Percentiles rank a stretch among this genome's conserved stretches.
Conservation (phyloP, 1,140 invertebrate species). For the Cryptotermes secundus region DNA sequence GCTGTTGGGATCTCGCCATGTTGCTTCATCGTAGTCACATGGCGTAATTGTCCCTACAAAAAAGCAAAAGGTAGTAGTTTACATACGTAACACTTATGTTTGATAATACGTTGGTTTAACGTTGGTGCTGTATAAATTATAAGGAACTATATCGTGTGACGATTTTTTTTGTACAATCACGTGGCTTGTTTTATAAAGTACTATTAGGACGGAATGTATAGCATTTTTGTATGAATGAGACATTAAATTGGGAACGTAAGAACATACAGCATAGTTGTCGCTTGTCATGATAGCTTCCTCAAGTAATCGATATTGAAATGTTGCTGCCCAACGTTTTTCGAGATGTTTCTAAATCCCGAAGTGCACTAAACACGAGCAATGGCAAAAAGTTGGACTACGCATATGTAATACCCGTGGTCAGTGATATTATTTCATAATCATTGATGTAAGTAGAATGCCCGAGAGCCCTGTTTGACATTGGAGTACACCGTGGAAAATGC, state of each 20-base stretch:
- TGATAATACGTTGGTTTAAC: not conserved
- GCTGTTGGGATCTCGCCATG: constrained; percentile 12
- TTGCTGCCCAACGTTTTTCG: too few relatives aligned
- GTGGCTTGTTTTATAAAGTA: not conserved
- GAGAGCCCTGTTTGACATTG: too few relatives aligned
- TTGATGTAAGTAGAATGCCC: too few relatives aligned
- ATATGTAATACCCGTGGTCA: too few relatives aligned
- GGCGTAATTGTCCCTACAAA: not conserved
- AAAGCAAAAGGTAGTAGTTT: not conserved
- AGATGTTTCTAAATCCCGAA: too few relatives aligned
- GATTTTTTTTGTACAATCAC: not conserved
- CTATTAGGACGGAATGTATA: not conserved
- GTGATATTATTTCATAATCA: too few relatives aligned
- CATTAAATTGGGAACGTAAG: not conserved
- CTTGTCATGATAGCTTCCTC: not conserved
- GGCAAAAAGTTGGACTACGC: too few relatives aligned
- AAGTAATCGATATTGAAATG: too few relatives aligned
- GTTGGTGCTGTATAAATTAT: not conserved
- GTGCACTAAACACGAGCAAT: too few relatives aligned
- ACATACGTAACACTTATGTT: not conserved
- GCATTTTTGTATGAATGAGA: not conserved
- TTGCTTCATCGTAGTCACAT: constrained; percentile 2
- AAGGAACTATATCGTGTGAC: too few relatives aligned
- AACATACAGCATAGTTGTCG: not conserved
- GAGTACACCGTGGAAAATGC: too few relatives aligned